These are phyloP conservation scores for Rhinichthys osculus DNA, from an alignment of 2,797 vertebrate genomes.

Conservation along the genomic window DNA sequence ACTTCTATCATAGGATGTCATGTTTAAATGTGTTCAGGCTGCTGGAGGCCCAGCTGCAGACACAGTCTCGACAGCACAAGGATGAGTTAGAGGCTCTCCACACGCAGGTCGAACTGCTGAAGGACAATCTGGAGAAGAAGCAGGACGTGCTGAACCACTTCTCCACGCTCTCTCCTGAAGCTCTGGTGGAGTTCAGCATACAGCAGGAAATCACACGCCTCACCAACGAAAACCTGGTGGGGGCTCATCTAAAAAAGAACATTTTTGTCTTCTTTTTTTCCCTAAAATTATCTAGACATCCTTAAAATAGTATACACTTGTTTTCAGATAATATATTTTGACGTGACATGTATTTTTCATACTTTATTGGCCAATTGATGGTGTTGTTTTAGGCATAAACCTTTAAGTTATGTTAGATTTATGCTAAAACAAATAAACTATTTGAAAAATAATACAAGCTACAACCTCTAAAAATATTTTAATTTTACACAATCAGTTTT, in stretches of 20 bases:
- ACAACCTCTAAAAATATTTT: background rate
- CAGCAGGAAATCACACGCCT: conserved; percentile 93
- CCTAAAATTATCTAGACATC: background rate
- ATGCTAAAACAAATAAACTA: background rate
- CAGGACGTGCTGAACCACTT: conserved; percentile 87
- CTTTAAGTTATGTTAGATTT: background rate
- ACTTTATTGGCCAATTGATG: background rate
- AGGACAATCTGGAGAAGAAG: conserved; percentile 86
- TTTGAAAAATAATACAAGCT: background rate
- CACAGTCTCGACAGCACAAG: conserved; percentile 81
- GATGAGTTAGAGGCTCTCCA: conserved; percentile 84
- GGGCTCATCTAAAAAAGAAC: conserved; percentile 33
- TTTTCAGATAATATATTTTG: background rate
- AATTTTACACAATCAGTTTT: background rate
- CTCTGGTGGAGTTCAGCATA: conserved; percentile 87
- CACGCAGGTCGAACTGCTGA: conserved; percentile 82
- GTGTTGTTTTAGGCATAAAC: background rate
- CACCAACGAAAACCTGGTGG: conserved; percentile 95
- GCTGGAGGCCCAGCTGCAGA: conserved; percentile 90
- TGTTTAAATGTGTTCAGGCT: conserved; percentile 70
- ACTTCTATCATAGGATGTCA: background rate
- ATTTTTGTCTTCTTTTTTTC: background rate
- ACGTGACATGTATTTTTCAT: background rate
- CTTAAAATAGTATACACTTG: background rate
- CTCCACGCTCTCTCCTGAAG: conserved; percentile 85